Percentiles rank a stretch among this genome's conserved stretches.
phyloP scores from a whole-genome alignment of 2,113 vertebrate genomes.

The Puntigrus tetrazona region DNA sequence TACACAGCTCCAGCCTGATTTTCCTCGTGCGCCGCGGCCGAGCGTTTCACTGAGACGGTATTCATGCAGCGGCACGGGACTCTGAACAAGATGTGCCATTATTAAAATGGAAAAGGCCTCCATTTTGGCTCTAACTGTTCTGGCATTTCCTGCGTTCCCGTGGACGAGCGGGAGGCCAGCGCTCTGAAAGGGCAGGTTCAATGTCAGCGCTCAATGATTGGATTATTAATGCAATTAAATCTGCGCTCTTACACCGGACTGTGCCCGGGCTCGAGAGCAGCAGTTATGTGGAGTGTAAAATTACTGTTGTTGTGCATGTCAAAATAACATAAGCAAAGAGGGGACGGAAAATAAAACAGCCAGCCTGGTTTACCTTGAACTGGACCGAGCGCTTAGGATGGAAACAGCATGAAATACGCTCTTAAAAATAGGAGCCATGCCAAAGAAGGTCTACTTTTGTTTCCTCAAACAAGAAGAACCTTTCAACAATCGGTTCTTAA shows the following conservation, averaged over 20 bases:
- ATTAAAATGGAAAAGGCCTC: slow-evolving; percentile 43
- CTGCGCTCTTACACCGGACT: not conserved
- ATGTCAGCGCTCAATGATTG: slow-evolving; percentile 47
- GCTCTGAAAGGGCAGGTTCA: slow-evolving; percentile 36
- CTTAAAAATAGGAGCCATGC: not conserved
- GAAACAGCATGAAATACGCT: not conserved
- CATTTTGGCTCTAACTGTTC: slow-evolving; percentile 30
- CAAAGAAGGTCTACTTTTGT: not conserved
- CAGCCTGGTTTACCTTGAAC: not conserved
- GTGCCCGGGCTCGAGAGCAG: not conserved
- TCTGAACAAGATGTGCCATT: slow-evolving; percentile 35
- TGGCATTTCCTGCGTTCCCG: slow-evolving; percentile 7
- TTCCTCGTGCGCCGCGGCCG: not conserved
- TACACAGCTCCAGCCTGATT: not conserved
- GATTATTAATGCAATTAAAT: slow-evolving; percentile 56
- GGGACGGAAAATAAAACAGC: not conserved
- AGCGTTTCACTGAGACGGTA: slow-evolving; percentile 22
- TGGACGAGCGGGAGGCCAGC: not conserved
- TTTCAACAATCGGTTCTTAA: not conserved
- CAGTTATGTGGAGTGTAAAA: not conserved
- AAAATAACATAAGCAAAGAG: not conserved
- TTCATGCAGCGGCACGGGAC: slow-evolving; percentile 23
- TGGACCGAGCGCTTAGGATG: not conserved
- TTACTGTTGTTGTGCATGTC: not conserved
- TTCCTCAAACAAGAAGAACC: not conserved